A percentile compares a stretch with the other conserved stretches of the same genome.
phyloP scores from a whole-genome alignment of 2,888 invertebrate genomes.

The Heliconius erato region DNA sequence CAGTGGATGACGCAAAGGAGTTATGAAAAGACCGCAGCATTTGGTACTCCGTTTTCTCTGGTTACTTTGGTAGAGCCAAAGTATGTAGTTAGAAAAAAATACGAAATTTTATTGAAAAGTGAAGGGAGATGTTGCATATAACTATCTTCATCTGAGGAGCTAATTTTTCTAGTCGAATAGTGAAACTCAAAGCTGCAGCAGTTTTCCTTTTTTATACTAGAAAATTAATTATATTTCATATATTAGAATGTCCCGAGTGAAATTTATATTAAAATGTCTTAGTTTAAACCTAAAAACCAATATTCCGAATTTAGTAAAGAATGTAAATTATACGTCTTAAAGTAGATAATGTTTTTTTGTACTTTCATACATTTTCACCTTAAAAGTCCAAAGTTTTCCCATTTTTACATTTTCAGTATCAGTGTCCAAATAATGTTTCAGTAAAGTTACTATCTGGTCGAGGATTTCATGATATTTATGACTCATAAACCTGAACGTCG shows the following conservation, averaged over 20 bases:
- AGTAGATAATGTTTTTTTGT: neutral
- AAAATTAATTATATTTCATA: neutral
- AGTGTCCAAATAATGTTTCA: constrained; percentile 1
- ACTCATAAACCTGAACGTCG: constrained; percentile 32
- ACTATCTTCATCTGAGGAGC: too few species aligned
- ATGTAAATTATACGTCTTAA: neutral
- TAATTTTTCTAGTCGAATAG: too few species aligned
- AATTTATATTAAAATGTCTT: neutral
- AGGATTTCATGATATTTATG: constrained; percentile 25
- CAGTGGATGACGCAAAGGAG: too few species aligned
- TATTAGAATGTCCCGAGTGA: neutral
- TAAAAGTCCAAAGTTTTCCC: neutral
- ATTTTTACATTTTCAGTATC: constrained; percentile 10
- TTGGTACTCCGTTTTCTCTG: too few species aligned
- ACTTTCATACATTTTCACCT: neutral
- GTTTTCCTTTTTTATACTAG: neutral
- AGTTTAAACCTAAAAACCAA: neutral
- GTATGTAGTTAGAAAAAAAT: too few species aligned
- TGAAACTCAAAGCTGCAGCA: too few species aligned
- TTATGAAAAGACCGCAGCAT: too few species aligned
- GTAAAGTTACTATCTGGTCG: constrained; percentile 23
- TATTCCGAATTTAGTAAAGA: neutral
- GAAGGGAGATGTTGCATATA: too few species aligned
- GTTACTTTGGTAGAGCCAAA: too few species aligned
- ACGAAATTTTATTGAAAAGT: too few species aligned